Evolutionary conservation across 2,888 invertebrate species (phyloP).

Genomic region (Meiosimyza platycephala): DNA sequence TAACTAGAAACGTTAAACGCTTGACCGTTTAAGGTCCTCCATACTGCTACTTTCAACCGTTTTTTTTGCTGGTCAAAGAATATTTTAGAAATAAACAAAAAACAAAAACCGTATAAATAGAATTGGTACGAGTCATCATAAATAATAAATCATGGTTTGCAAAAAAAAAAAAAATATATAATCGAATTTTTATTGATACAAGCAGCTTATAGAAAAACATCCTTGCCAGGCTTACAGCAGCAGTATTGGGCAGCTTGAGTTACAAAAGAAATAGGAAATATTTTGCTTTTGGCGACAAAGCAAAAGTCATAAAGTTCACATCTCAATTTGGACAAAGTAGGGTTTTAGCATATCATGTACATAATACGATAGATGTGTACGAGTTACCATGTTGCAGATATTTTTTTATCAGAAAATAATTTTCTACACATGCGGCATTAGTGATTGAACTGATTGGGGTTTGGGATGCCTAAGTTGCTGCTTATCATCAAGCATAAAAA

Average conservation of each 20-base stretch:
- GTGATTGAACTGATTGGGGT: no score
- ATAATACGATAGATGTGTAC: constrained; percentile 2
- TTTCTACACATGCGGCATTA: neutral
- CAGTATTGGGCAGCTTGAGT: neutral
- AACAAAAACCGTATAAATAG: neutral
- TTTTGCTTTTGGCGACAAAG: neutral
- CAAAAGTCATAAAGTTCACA: constrained; percentile 12
- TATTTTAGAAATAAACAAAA: neutral
- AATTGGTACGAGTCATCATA: constrained; percentile 14
- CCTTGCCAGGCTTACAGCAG: constrained; percentile 14
- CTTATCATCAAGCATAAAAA: no score
- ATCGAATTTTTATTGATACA: constrained; percentile 68
- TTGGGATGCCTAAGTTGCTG: no score
- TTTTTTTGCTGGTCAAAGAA: neutral
- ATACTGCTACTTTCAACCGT: neutral
- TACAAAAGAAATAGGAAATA: neutral
- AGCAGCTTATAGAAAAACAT: constrained; percentile 58
- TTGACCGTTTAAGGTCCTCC: constrained; percentile 25
- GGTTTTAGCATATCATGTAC: neutral
- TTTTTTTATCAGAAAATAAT: constrained; percentile 14
- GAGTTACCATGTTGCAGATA: constrained; percentile 14
- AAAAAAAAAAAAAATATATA: constrained; percentile 53
- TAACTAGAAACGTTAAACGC: constrained; percentile 29
- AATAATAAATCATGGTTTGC: constrained; percentile 58
- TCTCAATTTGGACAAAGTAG: constrained; percentile 22